Evolutionary conservation across 2,797 vertebrate species (phyloP), one percentile per base, ranked within the genome.

Genomic region (Enteromius trimaculatus): DNA sequence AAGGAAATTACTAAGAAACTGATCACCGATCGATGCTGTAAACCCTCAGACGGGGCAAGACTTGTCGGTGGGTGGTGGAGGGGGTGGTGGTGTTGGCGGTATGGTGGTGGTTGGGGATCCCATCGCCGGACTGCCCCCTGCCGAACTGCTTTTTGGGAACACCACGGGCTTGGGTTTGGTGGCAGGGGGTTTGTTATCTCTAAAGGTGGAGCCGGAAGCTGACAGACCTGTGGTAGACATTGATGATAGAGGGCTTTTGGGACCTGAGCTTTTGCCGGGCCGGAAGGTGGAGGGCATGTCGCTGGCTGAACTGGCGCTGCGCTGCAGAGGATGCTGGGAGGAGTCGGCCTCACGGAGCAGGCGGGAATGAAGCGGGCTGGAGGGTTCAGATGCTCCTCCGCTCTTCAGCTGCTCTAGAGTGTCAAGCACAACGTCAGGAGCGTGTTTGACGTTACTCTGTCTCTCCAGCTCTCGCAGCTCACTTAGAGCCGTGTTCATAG

Each of bases 321-420:
- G 96, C 92, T 99, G 98, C 75, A 99, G 97, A 0, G 93, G 91
- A 86, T 95, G 94, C 4, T 93, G 80, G 82, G 86, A 83, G 0
- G 95, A 90, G 86, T 96, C 93, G 1, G 90, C n/a, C 85, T 99
- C 97, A 87, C 96, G 95, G 81, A 98, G 90, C 47, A 98, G 94
- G 84, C 98, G 97, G 6, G 97, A 94, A 93, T 99, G 98, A 86
- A 99, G 96, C 0, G 98, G 98, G 88, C 98, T 99, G 90, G 97
- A 99, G 47, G 98, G 98, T 89, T 99, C 98, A 0, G 98, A 99
- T 0, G 90, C 94, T 88, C 1, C 95, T 87, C 95, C 97, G 0
- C 95, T 95, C 90, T 99, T 99, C 86, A 99, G 93, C 80, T 98
- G 97, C 93, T 99, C 98, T 93, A 99, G 92, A 2, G 98, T 99